Conservation (phyloP, 2,113 vertebrate species). For the Chitala chitala region DNA sequence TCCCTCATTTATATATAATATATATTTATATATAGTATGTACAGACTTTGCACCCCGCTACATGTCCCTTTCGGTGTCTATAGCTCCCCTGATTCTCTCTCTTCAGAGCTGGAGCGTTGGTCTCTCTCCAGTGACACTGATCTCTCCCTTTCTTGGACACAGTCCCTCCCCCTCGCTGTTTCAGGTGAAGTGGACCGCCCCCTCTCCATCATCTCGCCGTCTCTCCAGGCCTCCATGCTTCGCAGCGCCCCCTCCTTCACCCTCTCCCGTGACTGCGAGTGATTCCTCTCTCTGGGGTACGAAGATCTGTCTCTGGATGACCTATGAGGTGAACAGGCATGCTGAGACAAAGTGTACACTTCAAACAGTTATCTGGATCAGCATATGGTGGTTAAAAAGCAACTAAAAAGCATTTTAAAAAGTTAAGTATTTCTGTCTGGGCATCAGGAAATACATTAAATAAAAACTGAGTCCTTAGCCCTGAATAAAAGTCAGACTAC, state of each 20-base stretch:
- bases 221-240: constrained; percentile 30
- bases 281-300: constrained; percentile 52
- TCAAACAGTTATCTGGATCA: too few species aligned
- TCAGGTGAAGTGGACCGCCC: constrained; percentile 51
- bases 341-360: background rate
- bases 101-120: constrained; percentile 62
- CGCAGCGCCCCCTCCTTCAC: constrained; percentile 36
- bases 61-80: constrained; percentile 31
- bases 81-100: constrained; percentile 69
- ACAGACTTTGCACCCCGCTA: constrained; percentile 24
- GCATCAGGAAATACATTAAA: too few species aligned
- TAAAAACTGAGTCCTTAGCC: too few species aligned
- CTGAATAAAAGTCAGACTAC: too few species aligned
- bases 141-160: constrained; percentile 45
- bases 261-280: constrained; percentile 47
- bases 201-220: constrained; percentile 37
- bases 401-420: too few species aligned
- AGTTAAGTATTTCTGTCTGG: too few species aligned
- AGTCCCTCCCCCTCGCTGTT: constrained; percentile 37
- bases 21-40: constrained; percentile 15
- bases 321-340: constrained; percentile 17
- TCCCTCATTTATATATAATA: too few species aligned
- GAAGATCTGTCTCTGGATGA: constrained; percentile 55
- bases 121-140: constrained; percentile 61
- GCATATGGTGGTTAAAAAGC: too few species aligned